Evolutionary conservation across 2,113 vertebrate genomes (phyloP), one percentile per base, ranked within the genome.

Genomic region (Mustela nigripes): DNA sequence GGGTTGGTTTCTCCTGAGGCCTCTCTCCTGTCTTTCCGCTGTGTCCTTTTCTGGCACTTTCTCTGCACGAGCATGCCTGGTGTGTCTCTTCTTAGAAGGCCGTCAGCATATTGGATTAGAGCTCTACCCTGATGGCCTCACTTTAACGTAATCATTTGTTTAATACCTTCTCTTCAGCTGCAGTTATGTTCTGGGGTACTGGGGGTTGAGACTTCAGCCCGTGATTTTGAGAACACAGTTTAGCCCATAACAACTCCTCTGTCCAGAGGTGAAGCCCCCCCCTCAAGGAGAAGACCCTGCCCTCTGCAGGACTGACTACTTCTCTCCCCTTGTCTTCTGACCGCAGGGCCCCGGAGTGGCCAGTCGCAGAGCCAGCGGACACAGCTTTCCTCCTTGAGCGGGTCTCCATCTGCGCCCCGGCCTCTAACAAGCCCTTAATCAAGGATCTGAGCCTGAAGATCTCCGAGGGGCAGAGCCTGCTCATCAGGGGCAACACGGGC

Each of bases 401-500:
- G 53, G 98, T 99, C 69, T 99, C 99, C 0, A 99, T 99, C 95
- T 99, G 98, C 0, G 99, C 99, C 28, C 99, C 99, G 0, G 98
- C 98, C 82, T 99, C 99, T 2, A 99, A 99, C 56, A 98, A 99
- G 95, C 99, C 99, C 71, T 98, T 99, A 39, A 99, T 99, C 97
- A 99, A 99, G 96, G 99, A 99, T 8, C 98, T 99, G 98, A 99
- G 96, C 96, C 98, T 99, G 95, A 99, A 97, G 96, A 98, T 99
- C 97, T 99, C 98, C 0, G 97, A 99, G 93, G 99, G 99, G n/a
- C 98, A 98, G 80, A 99, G 99, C 80, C 96, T 99, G 50, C 99
- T 99, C 93, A 99, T 99, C 98, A 99, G 99, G 33, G 99, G 99
- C 45, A 99, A 99, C 98, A 99, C 99, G 0, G 99, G 99, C 97